Percentiles rank a stretch among this genome's conserved stretches.
phyloP scores from a whole-genome alignment of 2,888 invertebrate species.

The Carpatolechia fugitivella region DNA sequence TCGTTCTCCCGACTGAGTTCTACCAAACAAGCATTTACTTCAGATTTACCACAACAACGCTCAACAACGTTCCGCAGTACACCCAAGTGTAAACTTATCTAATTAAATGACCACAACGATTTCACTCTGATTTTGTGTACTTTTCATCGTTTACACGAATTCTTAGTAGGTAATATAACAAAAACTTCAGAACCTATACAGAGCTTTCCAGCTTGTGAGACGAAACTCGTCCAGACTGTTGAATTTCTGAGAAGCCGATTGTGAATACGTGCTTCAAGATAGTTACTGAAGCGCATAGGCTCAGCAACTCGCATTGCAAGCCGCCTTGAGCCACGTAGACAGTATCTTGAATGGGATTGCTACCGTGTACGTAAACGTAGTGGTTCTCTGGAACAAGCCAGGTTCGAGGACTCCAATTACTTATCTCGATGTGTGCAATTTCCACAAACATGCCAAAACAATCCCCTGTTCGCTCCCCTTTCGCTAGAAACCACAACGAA shows the following conservation, averaged over 20 bases:
- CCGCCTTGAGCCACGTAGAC: conserved; percentile 2
- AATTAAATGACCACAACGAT: no score
- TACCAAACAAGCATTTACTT: no score
- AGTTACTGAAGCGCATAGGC: conserved; percentile 3
- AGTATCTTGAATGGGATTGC: conserved; percentile 6
- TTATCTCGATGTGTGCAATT: not conserved
- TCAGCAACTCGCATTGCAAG: not conserved
- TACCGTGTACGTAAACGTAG: conserved; percentile 1
- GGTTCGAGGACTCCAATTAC: conserved; percentile 4
- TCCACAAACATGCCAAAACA: not conserved
- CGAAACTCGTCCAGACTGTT: not conserved
- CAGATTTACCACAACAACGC: no score
- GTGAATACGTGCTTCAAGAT: not conserved
- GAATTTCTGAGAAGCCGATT: not conserved
- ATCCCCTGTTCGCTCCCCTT: not conserved
- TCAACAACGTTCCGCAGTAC: no score
- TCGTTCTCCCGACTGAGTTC: no score
- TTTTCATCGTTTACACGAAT: no score
- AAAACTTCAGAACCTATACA: not conserved
- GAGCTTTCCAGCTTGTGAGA: not conserved
- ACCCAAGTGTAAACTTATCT: no score
- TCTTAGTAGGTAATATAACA: no score
- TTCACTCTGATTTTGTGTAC: no score
- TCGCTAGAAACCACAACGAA: not conserved
- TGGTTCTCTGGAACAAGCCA: not conserved